phyloP scores from a whole-genome alignment of 2,797 vertebrate genomes.

The Diplodus puntazzo region DNA sequence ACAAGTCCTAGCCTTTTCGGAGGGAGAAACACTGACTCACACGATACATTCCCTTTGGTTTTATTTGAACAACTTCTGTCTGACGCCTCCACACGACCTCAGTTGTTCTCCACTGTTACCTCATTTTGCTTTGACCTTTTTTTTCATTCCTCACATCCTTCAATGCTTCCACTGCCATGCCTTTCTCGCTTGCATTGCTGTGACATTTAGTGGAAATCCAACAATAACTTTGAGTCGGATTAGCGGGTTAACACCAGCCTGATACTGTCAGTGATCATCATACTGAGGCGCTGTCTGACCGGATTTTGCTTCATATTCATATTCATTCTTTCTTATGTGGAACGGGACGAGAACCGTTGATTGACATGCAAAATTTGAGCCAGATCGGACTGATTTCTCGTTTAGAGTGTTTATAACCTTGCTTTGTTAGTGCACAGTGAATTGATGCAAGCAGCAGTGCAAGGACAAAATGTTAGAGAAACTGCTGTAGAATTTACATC shows the following conservation, averaged over 20 bases:
- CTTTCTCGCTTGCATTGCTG: conserved; percentile 6
- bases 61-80: conserved; percentile 48
- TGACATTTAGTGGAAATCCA: conserved; percentile 22
- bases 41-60: conserved; percentile 73
- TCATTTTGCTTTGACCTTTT: conserved; percentile 30
- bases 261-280: conserved; percentile 8
- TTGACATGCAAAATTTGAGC: neutral
- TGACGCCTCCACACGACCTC: conserved; percentile 23
- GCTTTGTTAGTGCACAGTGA: neutral
- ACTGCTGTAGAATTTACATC: neutral
- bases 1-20: conserved; percentile 55
- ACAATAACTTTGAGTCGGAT: neutral
- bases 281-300: conserved; percentile 9
- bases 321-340: neutral
- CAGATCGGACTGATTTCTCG: neutral
- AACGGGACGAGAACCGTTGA: neutral
- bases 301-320: rapidly evolving
- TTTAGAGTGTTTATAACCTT: neutral
- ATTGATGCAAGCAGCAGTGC: neutral
- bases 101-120: conserved; percentile 27
- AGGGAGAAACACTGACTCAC: conserved; percentile 70
- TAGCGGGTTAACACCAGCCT: neutral
- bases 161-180: conserved; percentile 1
- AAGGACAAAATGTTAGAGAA: neutral
- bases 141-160: conserved; percentile 13